Conservation (phyloP, 2,888 invertebrate species). For the Acleris cristana region DNA sequence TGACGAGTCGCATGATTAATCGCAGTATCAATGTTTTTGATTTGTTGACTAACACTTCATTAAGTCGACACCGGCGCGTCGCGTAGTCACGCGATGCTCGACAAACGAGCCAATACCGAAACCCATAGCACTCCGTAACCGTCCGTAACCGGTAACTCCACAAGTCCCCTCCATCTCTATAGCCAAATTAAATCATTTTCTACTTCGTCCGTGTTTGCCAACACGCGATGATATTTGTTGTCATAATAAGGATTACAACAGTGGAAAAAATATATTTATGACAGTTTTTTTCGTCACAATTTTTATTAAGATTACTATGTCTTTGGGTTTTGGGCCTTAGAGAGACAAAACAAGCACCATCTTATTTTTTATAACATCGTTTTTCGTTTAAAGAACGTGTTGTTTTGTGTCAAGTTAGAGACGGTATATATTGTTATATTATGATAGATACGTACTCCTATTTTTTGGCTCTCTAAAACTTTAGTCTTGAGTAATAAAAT, state of each 20-base stretch:
- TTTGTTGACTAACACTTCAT: constrained; percentile 69
- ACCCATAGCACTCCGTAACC: constrained; percentile 32
- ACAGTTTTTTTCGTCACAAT: no score
- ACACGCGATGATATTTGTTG: constrained; percentile 66
- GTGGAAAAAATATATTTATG: not conserved
- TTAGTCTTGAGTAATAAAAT: no score
- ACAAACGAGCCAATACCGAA: constrained; percentile 43
- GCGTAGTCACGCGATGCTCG: constrained; percentile 66
- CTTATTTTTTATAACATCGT: no score
- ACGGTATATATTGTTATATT: no score
- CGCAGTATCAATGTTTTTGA: constrained; percentile 51
- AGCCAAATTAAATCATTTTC: constrained; percentile 78
- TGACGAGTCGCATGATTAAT: constrained; percentile 34
- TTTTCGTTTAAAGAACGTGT: no score
- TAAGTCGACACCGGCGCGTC: constrained; percentile 67
- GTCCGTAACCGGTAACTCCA: constrained; percentile 28
- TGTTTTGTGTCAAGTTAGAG: no score
- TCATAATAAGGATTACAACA: constrained; percentile 52
- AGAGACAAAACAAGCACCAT: no score
- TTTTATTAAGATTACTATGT: no score
- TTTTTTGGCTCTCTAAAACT: no score
- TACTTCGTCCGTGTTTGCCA: constrained; percentile 68
- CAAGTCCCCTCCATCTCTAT: constrained; percentile 50
- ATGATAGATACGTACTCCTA: no score
- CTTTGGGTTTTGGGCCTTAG: no score